Evolutionary conservation across 2,888 invertebrate genomes (phyloP), one percentile per base, ranked within the genome.

Genomic region (Sisyra terminalis): DNA sequence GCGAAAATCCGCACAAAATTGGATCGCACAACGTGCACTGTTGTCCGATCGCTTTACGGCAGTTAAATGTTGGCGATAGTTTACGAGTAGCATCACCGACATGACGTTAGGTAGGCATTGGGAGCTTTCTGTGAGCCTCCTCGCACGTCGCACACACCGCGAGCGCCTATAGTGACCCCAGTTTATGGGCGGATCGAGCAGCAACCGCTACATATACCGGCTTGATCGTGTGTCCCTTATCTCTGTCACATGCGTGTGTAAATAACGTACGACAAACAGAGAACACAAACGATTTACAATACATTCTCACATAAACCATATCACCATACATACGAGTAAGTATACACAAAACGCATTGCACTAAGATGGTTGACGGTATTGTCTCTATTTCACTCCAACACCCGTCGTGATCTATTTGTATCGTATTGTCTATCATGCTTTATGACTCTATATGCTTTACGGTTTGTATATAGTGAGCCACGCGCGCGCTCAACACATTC

Each of bases 21-120:
- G 14, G 38, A 46, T 45, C 42, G 44, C 59, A 58, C 59, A 59
- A 55, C 55, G 53, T 51, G 54, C 56, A 57, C 53, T 58, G 61
- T 61, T 61, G 60, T 61, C 61, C 58, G 59, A 59, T 59, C 57
- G 59, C 58, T 54, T 58, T 61, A 61, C 62, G 61, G 60, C 59
- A 63, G 63, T 64, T 63, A 64, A 64, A 62, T 63, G 63, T 60
- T 60, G 54, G 58, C 58, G 47, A 64, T 63, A 58, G 59, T 64
- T 64, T 64, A 64, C 64, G 62, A 37, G 37, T 16, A 54, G 51
- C 53, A 56, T 51, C 56, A 51, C 51, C 54, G 45, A 18, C 18
- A 18, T 16, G 8, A 24, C 24, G 24, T 24, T 24, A 24, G 24
- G 24, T 24, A 24, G 24, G 24, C 24, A 24, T 24, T 24, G 24